Evolutionary conservation across 2,888 invertebrate species (phyloP), one percentile per base, ranked within the genome.

Genomic region (Hyppa rectilinea): DNA sequence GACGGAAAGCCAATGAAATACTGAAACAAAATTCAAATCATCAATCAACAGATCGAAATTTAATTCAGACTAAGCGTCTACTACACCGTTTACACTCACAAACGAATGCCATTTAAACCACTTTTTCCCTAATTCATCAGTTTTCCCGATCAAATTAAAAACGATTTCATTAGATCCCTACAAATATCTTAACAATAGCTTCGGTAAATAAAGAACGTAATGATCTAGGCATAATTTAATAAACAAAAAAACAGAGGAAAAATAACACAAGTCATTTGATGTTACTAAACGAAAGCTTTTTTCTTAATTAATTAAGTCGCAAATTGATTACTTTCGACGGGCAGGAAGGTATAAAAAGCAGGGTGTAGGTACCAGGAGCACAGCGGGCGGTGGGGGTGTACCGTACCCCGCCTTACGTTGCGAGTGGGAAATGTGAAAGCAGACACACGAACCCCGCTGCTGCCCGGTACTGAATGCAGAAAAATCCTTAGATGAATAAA

Each of bases 281-380:
- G 85, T 83, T 82, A 84, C 82, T 85, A 85, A 85, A 85, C 81
- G 84, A 85, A 85, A 91, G 90, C 89, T 91, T 92, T 93, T 94
- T 94, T 95, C 94, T 92, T 95, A 95, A 95, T 95, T 95, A 96
- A 96, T 95, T 94, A 95, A 95, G 94, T 94, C 93, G 90, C 94
- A 95, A 95, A 96, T 96, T 95, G 95, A 96, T 95, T 96, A 95
- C 94, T 95, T 95, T 95, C 94, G 94, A 93, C 93, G 92, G 92
- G 92, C 90, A 91, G 92, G 93, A 92, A 94, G 92, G 93, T 93
- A 95, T 94, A 95, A 95, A 95, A 95, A 95, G 92, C 90, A 80
- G 92, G 93, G 94, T 87, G 93, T 91, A 91, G 92, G 94, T 87
- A 92, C 94, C 90, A 92, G 92, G 93, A 92, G 91, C 92, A 88